Evolutionary conservation across 1,140 invertebrate species (phyloP), one percentile per base, ranked within the genome.

Genomic region (Nebria ingens): DNA sequence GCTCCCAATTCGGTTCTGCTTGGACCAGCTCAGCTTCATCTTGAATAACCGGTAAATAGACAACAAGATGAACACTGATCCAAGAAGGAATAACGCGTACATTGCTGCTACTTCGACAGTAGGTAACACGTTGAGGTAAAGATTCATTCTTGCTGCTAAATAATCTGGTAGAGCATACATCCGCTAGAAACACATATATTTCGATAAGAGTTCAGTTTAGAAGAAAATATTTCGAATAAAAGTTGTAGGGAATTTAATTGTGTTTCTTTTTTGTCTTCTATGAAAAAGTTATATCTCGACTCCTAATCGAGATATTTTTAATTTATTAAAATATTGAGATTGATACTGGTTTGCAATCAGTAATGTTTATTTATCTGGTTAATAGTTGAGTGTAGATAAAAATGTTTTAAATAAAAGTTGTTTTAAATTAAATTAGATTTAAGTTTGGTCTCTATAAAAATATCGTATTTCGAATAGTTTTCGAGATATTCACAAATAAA

Each of bases 121-220:
- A 2, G 87, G 86, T 3, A 86, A 62, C 1, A 85, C 71, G 55
- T 85, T 84, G 1, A 90, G 64, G 58, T 89, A 89, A 0, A 89
- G 65, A 59, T 79, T 77, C 65, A 91, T 89, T n/a, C 78, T 78
- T 2, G 73, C 68, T 21, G 77, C 73, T 62, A 89, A 67, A 0
- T 58, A 64, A 1, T 77, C 67, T 1, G 87, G 83, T 2, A 91
- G 69, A 4, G 74, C 69, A 55, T 79, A 73, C 81, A 89, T 81
- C 63, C 79, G 79, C 87, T 89, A n/a, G n/a, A n/a, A n/a, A n/a
- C n/a, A n/a, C n/a, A n/a, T n/a, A n/a, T n/a, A n/a, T n/a, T n/a
- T n/a, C n/a, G n/a, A n/a, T n/a, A n/a, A n/a, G n/a, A n/a, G 73
- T 61, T 72, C 19, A 62, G 63, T 15, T 12, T 50, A 53, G 50